A percentile compares a stretch with the other conserved stretches of the same genome.
These are phyloP conservation scores for Petaurus breviceps DNA, from an alignment of 2,113 vertebrate species.

Conservation along the genomic window DNA sequence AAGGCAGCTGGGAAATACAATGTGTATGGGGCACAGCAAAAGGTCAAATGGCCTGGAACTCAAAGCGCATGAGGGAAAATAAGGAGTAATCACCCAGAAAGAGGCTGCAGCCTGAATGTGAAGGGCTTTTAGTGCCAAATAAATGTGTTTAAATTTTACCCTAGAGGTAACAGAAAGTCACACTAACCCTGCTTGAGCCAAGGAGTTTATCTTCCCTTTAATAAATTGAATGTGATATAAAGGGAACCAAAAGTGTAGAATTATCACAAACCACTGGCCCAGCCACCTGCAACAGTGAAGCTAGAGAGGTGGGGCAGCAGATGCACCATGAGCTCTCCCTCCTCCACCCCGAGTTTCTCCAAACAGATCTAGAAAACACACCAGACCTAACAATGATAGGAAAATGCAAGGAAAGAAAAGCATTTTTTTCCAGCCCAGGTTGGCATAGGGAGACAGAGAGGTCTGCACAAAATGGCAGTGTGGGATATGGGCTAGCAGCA, in stretches of 20 bases:
- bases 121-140: background rate
- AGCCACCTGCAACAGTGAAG: background rate
- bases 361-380: background rate
- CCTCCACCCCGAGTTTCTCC: background rate
- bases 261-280: background rate
- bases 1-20: background rate
- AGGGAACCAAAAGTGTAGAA: background rate
- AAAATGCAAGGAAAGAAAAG: background rate
- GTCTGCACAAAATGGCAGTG: background rate
- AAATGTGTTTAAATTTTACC: background rate
- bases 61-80: background rate
- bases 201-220: background rate
- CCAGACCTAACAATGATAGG: background rate
- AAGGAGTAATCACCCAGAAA: background rate
- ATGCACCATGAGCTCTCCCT: background rate
- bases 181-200: no score
- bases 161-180: background rate
- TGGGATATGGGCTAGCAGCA: background rate
- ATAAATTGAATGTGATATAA: background rate
- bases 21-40: background rate
- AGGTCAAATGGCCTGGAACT: background rate
- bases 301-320: background rate
- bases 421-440: background rate
- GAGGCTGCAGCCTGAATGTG: background rate
- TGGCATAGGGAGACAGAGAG: background rate